Percentiles rank a stretch among this genome's conserved stretches.
Evolutionary conservation across 2,888 invertebrate species (phyloP).

Genomic region (Chrysina gloriosa): DNA sequence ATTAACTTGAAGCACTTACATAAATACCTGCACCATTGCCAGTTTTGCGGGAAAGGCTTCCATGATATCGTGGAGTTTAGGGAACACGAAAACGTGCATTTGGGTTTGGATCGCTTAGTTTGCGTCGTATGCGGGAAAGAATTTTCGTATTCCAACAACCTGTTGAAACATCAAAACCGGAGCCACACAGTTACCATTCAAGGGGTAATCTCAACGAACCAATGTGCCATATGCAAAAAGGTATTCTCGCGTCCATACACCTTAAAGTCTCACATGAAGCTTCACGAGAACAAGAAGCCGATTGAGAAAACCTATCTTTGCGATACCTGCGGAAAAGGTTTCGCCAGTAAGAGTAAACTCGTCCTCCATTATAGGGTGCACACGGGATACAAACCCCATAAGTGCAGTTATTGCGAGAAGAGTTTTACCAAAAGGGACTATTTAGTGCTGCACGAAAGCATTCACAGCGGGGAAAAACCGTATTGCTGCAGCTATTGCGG

Average conservation of each 20-base stretch:
- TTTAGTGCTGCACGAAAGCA: constrained; percentile 67
- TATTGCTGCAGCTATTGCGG: constrained; percentile 72
- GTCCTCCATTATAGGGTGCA: constrained; percentile 54
- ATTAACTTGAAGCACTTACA: constrained; percentile 59
- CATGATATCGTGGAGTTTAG: constrained; percentile 68
- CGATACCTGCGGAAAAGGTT: constrained; percentile 59
- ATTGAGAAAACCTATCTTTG: constrained; percentile 54
- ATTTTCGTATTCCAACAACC: constrained; percentile 65
- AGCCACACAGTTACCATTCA: constrained; percentile 60
- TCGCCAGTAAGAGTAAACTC: constrained; percentile 56
- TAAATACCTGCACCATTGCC: constrained; percentile 67
- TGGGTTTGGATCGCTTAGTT: constrained; percentile 66
- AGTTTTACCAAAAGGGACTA: constrained; percentile 55
- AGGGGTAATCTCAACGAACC: constrained; percentile 63
- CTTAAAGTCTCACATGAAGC: constrained; percentile 64
- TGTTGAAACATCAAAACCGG: constrained; percentile 57
- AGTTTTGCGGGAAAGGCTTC: constrained; percentile 69
- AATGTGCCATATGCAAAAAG: constrained; percentile 57
- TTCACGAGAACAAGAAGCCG: constrained; percentile 45
- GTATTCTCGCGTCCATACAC: constrained; percentile 56
- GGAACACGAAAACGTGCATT: constrained; percentile 70
- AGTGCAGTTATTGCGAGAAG: constrained; percentile 65
- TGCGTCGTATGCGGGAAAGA: constrained; percentile 68
- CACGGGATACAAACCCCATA: constrained; percentile 54
- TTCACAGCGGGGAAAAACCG: constrained; percentile 73